A percentile compares a stretch with the other conserved stretches of the same genome.
Evolutionary conservation across 2,113 vertebrate species (phyloP).

Genomic region (Odontesthes bonariensis): DNA sequence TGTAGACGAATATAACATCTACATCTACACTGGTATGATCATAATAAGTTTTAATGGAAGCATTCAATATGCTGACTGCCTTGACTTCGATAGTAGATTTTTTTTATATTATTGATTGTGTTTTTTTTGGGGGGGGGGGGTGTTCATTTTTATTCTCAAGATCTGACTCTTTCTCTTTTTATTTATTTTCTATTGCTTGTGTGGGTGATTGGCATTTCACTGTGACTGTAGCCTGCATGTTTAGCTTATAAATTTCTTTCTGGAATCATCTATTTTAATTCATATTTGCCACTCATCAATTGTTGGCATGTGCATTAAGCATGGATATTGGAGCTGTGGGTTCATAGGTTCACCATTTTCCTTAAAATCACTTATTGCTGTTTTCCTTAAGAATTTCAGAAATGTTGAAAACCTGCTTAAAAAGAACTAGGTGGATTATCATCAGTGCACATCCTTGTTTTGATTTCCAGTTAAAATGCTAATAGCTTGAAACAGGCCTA

Average conservation of each 20-base stretch:
- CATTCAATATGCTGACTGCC: constrained; percentile 5
- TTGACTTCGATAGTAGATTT: neutral
- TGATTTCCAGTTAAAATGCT: constrained; percentile 21
- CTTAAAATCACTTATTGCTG: constrained; percentile 3
- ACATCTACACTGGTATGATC: constrained; percentile 30
- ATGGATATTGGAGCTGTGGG: neutral
- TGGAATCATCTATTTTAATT: neutral
- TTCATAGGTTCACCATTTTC: neutral
- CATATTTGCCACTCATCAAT: neutral
- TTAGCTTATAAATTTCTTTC: neutral
- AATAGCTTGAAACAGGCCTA: constrained; percentile 12
- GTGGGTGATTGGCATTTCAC: neutral
- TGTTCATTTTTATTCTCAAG: too few relatives aligned
- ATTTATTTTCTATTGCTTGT: too few relatives aligned
- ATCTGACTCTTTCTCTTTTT: neutral
- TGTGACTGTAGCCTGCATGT: neutral
- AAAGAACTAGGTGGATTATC: neutral
- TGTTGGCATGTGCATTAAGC: neutral
- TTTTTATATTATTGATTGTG: neutral
- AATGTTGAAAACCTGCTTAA: neutral
- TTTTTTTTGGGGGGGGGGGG: too few relatives aligned
- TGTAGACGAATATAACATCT: constrained; percentile 40
- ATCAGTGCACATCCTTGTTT: neutral
- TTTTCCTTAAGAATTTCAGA: neutral
- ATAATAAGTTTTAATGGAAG: constrained; percentile 23